phyloP scores from a whole-genome alignment of 2,113 vertebrate genomes.

The Carlito syrichta region DNA sequence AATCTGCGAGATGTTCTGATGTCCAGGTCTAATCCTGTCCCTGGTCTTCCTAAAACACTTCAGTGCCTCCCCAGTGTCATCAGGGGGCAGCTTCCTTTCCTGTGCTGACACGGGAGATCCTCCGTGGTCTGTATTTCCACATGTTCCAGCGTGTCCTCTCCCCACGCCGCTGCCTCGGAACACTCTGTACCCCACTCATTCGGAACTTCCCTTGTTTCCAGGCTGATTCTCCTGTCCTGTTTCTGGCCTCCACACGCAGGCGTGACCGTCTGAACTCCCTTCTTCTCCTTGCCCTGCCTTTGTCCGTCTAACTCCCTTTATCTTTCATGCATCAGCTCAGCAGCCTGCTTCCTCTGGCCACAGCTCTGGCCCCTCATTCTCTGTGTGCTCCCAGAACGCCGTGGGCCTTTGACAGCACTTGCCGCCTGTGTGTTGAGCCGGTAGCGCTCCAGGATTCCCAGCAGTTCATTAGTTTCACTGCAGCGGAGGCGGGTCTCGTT shows the following conservation, averaged over 20 bases:
- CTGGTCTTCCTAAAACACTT: neutral
- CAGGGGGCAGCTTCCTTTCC: neutral
- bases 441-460: neutral
- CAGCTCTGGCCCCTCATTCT: neutral
- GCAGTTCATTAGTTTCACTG: neutral
- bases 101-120: neutral
- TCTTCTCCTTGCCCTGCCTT: neutral
- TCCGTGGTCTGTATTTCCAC: neutral
- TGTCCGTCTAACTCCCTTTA: neutral
- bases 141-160: neutral
- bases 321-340: neutral
- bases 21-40: neutral
- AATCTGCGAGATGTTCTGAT: neutral
- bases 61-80: neutral
- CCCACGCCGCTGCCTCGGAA: neutral
- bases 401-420: neutral
- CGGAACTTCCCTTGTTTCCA: neutral
- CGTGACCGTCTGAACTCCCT: neutral
- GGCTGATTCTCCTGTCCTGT: neutral
- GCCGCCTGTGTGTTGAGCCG: neutral
- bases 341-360: slow-evolving; percentile 1
- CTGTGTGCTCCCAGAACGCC: neutral
- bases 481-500: neutral
- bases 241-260: neutral
- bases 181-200: neutral